Evolutionary conservation across 2,797 vertebrate genomes (phyloP), one percentile per base, ranked within the genome.

Genomic region (Sebastes trivittatus): DNA sequence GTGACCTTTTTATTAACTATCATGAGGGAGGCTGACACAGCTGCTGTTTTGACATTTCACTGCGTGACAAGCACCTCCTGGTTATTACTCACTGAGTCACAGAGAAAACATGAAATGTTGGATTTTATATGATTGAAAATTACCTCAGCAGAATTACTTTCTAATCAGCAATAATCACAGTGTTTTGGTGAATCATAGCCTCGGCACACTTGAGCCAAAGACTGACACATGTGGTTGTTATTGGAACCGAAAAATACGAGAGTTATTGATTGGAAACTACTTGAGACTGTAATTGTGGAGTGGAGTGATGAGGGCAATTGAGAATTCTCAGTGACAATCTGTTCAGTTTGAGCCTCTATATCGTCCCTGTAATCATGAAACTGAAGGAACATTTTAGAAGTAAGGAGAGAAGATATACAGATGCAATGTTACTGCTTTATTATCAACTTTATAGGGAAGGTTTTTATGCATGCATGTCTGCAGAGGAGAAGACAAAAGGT

Each of bases 1-100:
- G 11, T 69, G 64, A 74, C 22, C 55, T 66, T 66, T 38, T 61
- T 23, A 58, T 59, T 5, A 34, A 27, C 16, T 7, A 25, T 75
- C 5, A 2, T 11, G 11, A 38, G 36, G 36, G 11, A 23, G 58
- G 72, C 60, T 75, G 69, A 76, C 80, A 75, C 85, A 88, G 82
- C 79, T 86, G 85, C 56, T 82, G 69, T 58, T 80, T 46, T 84
- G 65, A 71, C 69, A 54, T 55, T 52, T 81, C 49, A 18, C 55
- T 27, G 29, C 16, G 16, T 81, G 49, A 77, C 34, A 42, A 75
- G 30, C 56, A 52, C 49, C 20, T 55, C n/a, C 63, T 59, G 62
- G 49, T 78, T 73, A 56, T 77, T 42, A 63, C 38, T 67, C 22
- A 4, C 27, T 61, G 56, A 78, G 64, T 79, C 68, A 69, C 63